Base-by-base conservation (phyloP, 2,113 vertebrate species). In the Herpetotheres cachinnans region DNA sequence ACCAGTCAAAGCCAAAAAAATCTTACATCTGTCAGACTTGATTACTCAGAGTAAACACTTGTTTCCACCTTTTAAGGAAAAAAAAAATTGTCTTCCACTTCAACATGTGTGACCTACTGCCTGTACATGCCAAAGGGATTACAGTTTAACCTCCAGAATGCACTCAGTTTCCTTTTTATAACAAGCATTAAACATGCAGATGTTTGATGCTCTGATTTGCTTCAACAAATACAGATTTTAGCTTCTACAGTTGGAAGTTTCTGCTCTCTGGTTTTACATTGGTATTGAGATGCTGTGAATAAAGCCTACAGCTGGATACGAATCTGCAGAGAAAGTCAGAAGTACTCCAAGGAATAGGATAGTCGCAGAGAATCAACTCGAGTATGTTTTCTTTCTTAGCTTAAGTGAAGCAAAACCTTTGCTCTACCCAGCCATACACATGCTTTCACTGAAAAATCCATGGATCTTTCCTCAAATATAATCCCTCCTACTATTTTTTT, bases 321-420 rank as follows among this genome's bases (percentile, higher is more conserved):
- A 89, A 95, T 56, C 81, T 54, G 66, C 52, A 76, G 36, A 89
- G 61, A 70, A 86, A 95, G 73, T 67, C 89, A 82, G 30, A 78
- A 85, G 77, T 32, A 82, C 81, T 85, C 89, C 73, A 82, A 92
- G 73, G 80, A 94, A 87, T 54, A 90, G 24, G 29, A 70, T 1
- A 82, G 55, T 49, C 7, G 2, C 69, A 62, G 29, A 76, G 40
- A 94, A 87, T 19, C 34, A 72, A 49, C 15, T 20, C 3, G 0
- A 32, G 34, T 52, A 46, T n/a, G 65, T 61, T 79, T 95, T 83
- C 36, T 82, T 87, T 89, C 78, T 55, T 17, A 40, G 66, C 32
- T 71, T 76, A 91, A 92, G 78, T 30, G 32, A 89, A 94, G 55
- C 50, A 61, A 89, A 96, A 91, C 49, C 17, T 89, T 84, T 90